Evolutionary conservation across 2,888 invertebrate genomes (phyloP).

Genomic region (Leptopilina syphax): DNA sequence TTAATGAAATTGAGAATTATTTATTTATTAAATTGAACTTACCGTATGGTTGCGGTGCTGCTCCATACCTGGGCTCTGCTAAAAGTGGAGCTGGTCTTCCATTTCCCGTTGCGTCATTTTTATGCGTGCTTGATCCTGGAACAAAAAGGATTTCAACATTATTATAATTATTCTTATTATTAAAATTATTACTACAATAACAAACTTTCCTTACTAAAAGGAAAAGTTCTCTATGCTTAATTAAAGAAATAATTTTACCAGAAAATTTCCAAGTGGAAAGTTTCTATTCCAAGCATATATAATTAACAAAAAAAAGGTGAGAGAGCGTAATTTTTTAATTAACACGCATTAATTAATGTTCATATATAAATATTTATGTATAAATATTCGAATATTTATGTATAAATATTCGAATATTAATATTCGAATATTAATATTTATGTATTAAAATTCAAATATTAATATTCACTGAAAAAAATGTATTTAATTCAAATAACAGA

Average conservation of each 20-base stretch:
- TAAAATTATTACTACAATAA: background rate
- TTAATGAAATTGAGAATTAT: too few species aligned
- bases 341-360: too few species aligned
- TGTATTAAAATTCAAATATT: too few species aligned
- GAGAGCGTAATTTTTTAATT: background rate
- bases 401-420: too few species aligned
- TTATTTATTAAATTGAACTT: slow-evolving; percentile 76
- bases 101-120: slow-evolving; percentile 75
- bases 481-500: too few species aligned
- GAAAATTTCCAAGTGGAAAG: background rate
- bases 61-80: slow-evolving; percentile 93
- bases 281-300: background rate
- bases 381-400: too few species aligned
- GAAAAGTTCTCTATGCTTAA: background rate
- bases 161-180: background rate
- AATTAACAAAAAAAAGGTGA: background rate
- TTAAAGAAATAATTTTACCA: background rate
- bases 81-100: slow-evolving; percentile 88
- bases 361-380: too few species aligned
- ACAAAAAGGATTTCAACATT: slow-evolving; percentile 56
- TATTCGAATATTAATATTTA: too few species aligned
- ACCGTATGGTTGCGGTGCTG: slow-evolving; percentile 93
- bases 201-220: background rate
- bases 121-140: slow-evolving; percentile 73
- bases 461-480: too few species aligned